Evolutionary conservation across 2,888 invertebrate species (phyloP), one percentile per base, ranked within the genome.

Genomic region (Ormyrus labotus): DNA sequence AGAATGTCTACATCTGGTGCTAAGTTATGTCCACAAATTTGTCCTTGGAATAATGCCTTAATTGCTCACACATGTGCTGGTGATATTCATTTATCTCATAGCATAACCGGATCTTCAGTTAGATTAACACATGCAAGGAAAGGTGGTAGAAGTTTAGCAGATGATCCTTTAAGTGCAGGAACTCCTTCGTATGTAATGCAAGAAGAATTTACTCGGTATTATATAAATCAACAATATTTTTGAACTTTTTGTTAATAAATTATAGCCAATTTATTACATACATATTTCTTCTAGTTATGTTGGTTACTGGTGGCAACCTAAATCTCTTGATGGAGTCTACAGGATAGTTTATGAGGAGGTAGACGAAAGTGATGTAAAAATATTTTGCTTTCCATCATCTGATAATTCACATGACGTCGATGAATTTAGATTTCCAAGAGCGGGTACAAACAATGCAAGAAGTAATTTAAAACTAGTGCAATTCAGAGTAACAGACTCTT

Each of bases 151-250:
- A 93, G 93, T 82, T 91, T 97, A 86, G 93, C 94, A 0, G 96
- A 97, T 84, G 97, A 97, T 91, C 97, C 97, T 0, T 91, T 95
- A 0, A 96, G 96, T 87, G 97, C 98, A 0, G 99, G 99, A 0
- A 95, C 97, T n/a, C 98, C 99, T 0, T 98, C 98, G 1, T 99
- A 99, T 91, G 98, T 99, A 0, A 98, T 98, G 90, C 99, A 99
- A 91, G 99, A 99, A 90, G 99, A 99, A 92, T 99, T 99, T 91
- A 88, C 88, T 11, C 87, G 91, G 90, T 90, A 83, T 57, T 34
- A 34, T 4, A 34, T 34, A 34, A 34, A 34, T 34, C 34, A 55
- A 55, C 6, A 51, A 55, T 53, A 53, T 55, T 68, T 11, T 68
- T 48, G n/a, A 48, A 50, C 58, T 58, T 58, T 55, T 68, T 34